Conservation (phyloP, 2,888 invertebrate genomes). For the Tipula helvola region DNA sequence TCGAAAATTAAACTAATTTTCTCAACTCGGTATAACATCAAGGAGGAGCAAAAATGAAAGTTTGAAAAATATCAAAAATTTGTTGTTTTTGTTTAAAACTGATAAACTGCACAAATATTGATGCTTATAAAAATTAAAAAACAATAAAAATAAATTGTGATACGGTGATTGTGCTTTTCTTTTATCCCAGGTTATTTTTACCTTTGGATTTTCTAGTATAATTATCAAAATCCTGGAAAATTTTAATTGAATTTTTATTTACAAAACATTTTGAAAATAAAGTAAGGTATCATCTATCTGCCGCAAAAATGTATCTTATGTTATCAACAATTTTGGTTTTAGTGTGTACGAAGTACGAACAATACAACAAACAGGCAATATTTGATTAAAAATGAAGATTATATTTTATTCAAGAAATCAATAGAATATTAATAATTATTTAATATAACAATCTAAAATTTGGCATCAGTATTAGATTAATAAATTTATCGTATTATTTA, state of each 20-base stretch:
- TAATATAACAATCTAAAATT: neutral
- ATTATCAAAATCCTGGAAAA: neutral
- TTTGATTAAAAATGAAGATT: neutral
- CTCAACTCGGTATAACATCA: neutral
- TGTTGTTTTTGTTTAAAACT: neutral
- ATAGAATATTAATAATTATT: neutral
- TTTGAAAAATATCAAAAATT: neutral
- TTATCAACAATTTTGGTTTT: neutral
- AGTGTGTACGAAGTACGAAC: neutral
- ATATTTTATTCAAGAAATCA: neutral
- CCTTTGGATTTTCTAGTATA: neutral
- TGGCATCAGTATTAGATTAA: neutral
- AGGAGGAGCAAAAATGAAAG: neutral
- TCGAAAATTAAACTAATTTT: neutral
- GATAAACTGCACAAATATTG: neutral
- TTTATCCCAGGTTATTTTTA: neutral
- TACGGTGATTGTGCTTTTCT: neutral
- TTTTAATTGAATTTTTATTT: neutral
- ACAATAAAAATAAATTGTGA: neutral
- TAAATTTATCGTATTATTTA: neutral
- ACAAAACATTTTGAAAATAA: neutral
- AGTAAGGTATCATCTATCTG: too few relatives aligned
- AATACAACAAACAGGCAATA: neutral
- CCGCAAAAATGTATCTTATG: neutral
- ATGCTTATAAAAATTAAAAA: neutral